Conservation (phyloP, 2,888 invertebrate species). For the Deilephila porcellus region DNA sequence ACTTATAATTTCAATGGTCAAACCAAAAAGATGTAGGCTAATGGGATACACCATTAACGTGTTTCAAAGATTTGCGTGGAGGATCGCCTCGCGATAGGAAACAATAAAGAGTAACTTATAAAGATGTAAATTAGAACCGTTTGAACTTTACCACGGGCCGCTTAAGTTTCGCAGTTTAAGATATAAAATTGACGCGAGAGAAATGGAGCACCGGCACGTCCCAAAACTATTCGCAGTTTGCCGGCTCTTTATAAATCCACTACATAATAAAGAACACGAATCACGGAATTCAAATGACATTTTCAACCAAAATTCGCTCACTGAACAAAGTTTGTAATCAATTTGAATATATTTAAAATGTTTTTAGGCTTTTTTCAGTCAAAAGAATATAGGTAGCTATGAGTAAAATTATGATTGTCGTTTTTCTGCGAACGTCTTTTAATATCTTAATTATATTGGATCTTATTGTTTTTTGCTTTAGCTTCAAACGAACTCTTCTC, state of each 20-base stretch:
- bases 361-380: not conserved
- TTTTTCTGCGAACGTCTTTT: not conserved
- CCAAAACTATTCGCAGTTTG: constrained; percentile 20
- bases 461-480: not conserved
- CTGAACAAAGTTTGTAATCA: constrained; percentile 19
- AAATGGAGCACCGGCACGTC: constrained; percentile 13
- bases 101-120: not conserved
- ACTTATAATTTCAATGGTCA: constrained; percentile 5
- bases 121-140: constrained; percentile 14
- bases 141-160: constrained; percentile 13
- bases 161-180: constrained; percentile 13
- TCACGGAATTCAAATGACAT: constrained; percentile 3
- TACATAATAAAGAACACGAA: constrained; percentile 14
- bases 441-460: not conserved
- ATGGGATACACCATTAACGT: constrained; percentile 8
- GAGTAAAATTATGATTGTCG: not conserved
- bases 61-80: not conserved
- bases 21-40: not conserved
- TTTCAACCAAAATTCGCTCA: constrained; percentile 1
- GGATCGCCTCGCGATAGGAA: not conserved
- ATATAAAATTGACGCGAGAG: constrained; percentile 5
- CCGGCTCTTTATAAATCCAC: constrained; percentile 26
- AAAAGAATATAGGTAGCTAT: too few relatives aligned
- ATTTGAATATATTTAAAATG: constrained; percentile 3
- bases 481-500: not conserved